These are phyloP conservation scores for Urosaurus nigricauda DNA, from an alignment of 2,797 vertebrate genomes.

Conservation along the genomic window DNA sequence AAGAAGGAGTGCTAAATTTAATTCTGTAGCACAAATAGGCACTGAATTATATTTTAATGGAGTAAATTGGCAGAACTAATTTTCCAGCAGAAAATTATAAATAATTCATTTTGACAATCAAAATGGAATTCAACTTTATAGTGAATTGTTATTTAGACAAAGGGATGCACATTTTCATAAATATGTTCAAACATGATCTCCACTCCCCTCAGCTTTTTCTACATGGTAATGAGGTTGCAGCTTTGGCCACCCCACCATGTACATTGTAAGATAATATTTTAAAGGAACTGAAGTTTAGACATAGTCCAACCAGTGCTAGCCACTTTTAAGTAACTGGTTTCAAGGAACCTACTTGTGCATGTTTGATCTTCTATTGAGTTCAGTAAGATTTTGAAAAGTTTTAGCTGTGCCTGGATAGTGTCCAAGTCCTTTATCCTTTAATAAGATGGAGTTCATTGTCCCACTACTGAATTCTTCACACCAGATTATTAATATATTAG, in stretches of 20 bases:
- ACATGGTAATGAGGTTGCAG: not conserved
- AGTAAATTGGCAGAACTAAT: too few species aligned
- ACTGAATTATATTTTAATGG: too few species aligned
- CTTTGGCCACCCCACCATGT: not conserved
- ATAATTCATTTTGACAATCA: too few species aligned
- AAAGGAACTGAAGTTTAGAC: not conserved
- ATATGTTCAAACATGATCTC: not conserved
- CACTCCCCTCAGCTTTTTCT: not conserved
- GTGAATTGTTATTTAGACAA: not conserved
- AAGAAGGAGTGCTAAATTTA: too few species aligned
- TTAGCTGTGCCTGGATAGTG: not conserved
- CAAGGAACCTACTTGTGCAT: not conserved
- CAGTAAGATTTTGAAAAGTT: not conserved
- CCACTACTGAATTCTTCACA: not conserved
- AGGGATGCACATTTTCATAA: not conserved
- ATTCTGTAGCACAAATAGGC: too few species aligned
- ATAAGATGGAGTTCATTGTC: not conserved
- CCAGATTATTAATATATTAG: conserved; percentile 5
- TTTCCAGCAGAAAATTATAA: too few species aligned
- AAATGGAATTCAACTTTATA: too few species aligned
- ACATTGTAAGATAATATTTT: not conserved
- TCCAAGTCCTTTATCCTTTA: conserved; percentile 20
- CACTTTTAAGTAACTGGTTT: not conserved
- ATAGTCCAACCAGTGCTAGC: not conserved
- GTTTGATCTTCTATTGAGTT: conserved; percentile 5